Conservation (phyloP, 2,888 invertebrate species). For the Agrilus cyanescens region DNA sequence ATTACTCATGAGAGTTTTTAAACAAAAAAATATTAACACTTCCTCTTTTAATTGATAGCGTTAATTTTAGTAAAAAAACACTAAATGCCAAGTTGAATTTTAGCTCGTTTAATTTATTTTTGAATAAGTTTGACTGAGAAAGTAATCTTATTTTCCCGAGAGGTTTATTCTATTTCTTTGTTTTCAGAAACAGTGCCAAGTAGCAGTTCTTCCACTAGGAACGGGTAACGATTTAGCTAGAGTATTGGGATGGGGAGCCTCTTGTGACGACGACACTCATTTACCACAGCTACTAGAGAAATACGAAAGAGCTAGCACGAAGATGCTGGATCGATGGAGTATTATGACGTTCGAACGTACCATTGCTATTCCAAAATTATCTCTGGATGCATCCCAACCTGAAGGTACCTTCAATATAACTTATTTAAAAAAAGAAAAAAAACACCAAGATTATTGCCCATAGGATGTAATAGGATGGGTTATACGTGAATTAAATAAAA, state of each 20-base stretch:
- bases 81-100: too few species aligned
- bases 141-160: not conserved
- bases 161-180: constrained; percentile 1
- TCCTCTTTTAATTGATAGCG: too few species aligned
- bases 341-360: constrained; percentile 85
- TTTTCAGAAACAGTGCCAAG: constrained; percentile 77
- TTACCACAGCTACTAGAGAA: constrained; percentile 83
- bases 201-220: constrained; percentile 88
- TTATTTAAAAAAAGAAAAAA: too few species aligned
- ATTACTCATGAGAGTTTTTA: too few species aligned
- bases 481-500: too few species aligned
- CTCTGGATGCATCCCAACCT: constrained; percentile 33
- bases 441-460: too few species aligned
- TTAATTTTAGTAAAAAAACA: too few species aligned
- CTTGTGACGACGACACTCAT: constrained; percentile 91
- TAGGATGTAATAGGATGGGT: too few species aligned
- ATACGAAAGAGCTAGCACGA: constrained; percentile 93
- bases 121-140: too few species aligned
- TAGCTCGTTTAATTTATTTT: too few species aligned
- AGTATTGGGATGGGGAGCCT: constrained; percentile 92
- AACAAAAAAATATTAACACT: too few species aligned
- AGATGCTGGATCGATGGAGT: constrained; percentile 96
- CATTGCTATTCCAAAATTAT: constrained; percentile 46
- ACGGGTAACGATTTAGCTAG: constrained; percentile 94
- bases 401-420: constrained; percentile 12